Conservation (phyloP, 2,888 invertebrate genomes). For the Pseudolycoriella hygida region DNA sequence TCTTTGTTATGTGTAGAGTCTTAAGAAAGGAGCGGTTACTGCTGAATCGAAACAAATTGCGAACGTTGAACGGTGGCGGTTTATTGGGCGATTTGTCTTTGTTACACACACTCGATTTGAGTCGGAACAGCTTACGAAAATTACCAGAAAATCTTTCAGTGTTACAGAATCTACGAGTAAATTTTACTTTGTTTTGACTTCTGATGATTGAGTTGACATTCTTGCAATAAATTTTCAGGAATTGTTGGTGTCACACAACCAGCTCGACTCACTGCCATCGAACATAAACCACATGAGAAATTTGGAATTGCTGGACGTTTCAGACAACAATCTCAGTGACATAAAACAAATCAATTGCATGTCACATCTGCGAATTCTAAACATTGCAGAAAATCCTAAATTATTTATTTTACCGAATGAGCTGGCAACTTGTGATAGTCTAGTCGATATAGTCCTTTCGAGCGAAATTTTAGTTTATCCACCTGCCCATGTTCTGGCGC, state of each 20-base stretch:
- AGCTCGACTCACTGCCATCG: conserved; percentile 47
- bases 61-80: conserved; percentile 52
- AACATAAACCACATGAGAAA: conserved; percentile 42
- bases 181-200: neutral
- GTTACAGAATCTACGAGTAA: conserved; percentile 47
- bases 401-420: conserved; percentile 43
- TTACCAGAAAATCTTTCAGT: conserved; percentile 46
- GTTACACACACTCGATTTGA: conserved; percentile 46
- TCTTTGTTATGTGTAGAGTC: conserved; percentile 64
- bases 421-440: conserved; percentile 42
- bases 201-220: conserved; percentile 1
- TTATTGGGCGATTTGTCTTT: conserved; percentile 48
- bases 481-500: conserved; percentile 35
- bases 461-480: conserved; percentile 45
- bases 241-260: conserved; percentile 55
- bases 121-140: conserved; percentile 42
- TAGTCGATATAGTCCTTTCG: conserved; percentile 44
- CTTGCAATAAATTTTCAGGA: conserved; percentile 31
- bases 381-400: conserved; percentile 39
- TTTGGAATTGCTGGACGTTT: conserved; percentile 49
- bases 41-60: conserved; percentile 49
- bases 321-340: conserved; percentile 46
- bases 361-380: conserved; percentile 38
- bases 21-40: conserved; percentile 55
- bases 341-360: conserved; percentile 24